Evolutionary conservation across 2,797 vertebrate species (phyloP), one percentile per base, ranked within the genome.

Genomic region (Rhinatrema bivittatum): DNA sequence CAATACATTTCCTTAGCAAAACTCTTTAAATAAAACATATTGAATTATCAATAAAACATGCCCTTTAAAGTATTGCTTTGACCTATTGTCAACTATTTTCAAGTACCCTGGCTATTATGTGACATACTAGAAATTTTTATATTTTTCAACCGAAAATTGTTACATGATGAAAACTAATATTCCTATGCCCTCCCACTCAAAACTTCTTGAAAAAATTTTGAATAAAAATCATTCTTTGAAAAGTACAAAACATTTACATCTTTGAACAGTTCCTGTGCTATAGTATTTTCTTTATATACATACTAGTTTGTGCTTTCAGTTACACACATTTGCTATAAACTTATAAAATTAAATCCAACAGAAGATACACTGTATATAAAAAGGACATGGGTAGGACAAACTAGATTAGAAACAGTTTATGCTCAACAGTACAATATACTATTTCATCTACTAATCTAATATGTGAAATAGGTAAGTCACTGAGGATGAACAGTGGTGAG

Each of bases 181-280:
- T n/a, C n/a, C n/a, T n/a, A n/a, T 27, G 33, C 32, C 41, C 50
- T 65, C 58, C 62, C 59, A 47, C 57, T 57, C 31, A 55, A 57
- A 61, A 61, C 29, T 60, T 60, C 39, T 53, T 42, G 45, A 53
- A 73, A 65, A 56, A 55, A 47, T 50, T 46, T 40, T 49, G 59
- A 71, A 77, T 62, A 70, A 71, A 74, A 68, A 60, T 54, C 53
- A 60, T 52, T 60, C 70, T 75, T 69, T 66, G 57, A 40, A 60
- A 74, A 78, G 50, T 68, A 73, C 53, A 70, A 77, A n/a, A 76
- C 71, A 68, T 74, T 68, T 72, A 76, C 71, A 75, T 63, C 66
- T 68, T 9, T 36, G 65, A 60, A 58, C 56, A 50, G 38, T 29
- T 55, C 31, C 57, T 55, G 68, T 65, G 70, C 64, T 61, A 50